Base-by-base conservation (phyloP, 2,797 vertebrate species). In the Fratercula arctica region DNA sequence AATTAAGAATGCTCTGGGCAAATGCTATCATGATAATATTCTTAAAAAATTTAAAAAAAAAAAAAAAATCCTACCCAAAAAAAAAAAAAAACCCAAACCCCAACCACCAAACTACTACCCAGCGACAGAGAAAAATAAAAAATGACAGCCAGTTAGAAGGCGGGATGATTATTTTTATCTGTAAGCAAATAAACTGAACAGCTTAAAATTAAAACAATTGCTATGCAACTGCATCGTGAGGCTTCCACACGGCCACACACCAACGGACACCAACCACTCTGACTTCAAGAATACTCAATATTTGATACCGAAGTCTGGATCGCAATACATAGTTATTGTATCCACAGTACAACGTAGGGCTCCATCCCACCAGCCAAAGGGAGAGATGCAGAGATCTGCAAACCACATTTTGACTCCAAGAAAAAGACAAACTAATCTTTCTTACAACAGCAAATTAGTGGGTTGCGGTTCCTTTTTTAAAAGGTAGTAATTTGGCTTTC, bases 261-360 rank as follows among this genome's bases (percentile, higher is more conserved):
- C 41, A 76, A 51, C 11, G 3, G 16, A 25, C 33, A n/a, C 13
- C 23, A 79, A 28, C 45, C 19, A 14, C 5, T 33, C 16, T 25
- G 56, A 31, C 31, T 51, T 37, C n/a, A 39, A 41, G 11, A 64
- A 39, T 13, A 75, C 23, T 76, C 29, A 35, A 0, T 5, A 69
- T 16, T 77, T 37, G n/a, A 21, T 50, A 35, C 9, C 3, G 0
- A 51, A 3, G 11, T 66, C 41, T 64, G 37, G 16, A 24, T 72
- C 10, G 7, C 7, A 63, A 66, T 3, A 29, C 11, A 35, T 4
- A 24, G 21, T 19, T 68, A 57, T 3, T 59, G 37, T 25, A 84
- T 9, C 43, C 37, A n/a, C 46, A 43, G 13, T 54, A 29, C 0
- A 0, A 31, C 0, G 1, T 1, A 77, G 48, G 59, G 61, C 26